phyloP scores from a whole-genome alignment of 2,888 invertebrate genomes.

The Leptinotarsa tumamoca region DNA sequence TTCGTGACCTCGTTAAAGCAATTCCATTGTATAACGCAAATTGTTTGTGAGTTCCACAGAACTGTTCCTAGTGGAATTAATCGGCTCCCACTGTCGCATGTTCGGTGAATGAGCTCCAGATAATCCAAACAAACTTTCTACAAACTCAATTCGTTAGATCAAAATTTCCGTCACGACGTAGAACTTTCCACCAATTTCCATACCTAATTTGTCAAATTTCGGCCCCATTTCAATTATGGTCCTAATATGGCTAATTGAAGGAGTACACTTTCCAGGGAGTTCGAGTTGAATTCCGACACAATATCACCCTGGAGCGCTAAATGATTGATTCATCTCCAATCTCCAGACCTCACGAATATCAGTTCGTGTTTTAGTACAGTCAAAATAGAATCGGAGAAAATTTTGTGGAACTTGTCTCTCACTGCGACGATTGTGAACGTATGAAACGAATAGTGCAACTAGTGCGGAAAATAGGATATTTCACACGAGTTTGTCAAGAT shows the following conservation, averaged over 20 bases:
- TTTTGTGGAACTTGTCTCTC: too few relatives aligned
- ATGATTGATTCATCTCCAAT: conserved; percentile 35
- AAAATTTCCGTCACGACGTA: conserved; percentile 20
- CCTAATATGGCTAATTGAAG: conserved; percentile 35
- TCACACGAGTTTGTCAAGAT: too few relatives aligned
- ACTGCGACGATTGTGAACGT: too few relatives aligned
- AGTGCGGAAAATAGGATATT: too few relatives aligned
- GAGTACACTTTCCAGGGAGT: conserved; percentile 23
- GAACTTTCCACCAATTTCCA: conserved; percentile 34
- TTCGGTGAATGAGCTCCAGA: conserved; percentile 14
- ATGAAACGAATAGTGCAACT: too few relatives aligned
- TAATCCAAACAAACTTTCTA: conserved; percentile 28
- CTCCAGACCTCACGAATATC: conserved; percentile 7
- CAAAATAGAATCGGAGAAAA: too few relatives aligned
- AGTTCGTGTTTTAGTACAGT: not conserved
- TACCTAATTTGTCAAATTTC: conserved; percentile 36
- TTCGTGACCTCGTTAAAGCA: not conserved
- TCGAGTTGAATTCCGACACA: conserved; percentile 16
- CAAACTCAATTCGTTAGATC: conserved; percentile 22
- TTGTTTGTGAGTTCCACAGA: conserved; percentile 1
- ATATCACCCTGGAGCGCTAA: conserved; percentile 27
- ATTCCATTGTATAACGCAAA: conserved; percentile 6
- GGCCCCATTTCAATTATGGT: conserved; percentile 35
- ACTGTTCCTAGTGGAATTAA: conserved; percentile 3
- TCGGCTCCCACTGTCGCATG: not conserved